Conservation (phyloP, 2,113 vertebrate genomes). For the Leucosticte australis region DNA sequence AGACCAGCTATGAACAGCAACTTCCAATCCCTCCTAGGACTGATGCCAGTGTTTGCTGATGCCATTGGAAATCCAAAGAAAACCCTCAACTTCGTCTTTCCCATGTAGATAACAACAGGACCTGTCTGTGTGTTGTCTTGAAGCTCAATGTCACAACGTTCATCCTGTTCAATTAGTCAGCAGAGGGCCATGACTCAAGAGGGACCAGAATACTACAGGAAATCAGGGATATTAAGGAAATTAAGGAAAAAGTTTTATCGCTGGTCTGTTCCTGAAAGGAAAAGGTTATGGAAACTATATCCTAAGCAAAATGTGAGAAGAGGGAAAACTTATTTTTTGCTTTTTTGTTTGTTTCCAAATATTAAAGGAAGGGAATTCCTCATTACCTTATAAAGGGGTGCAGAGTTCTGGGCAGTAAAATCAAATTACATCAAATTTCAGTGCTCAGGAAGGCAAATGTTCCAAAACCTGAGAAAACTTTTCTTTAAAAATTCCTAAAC, state of each 20-base stretch:
- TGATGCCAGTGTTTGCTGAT: not conserved
- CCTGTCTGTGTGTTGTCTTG: no score
- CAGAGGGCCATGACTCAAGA: not conserved
- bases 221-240: not conserved
- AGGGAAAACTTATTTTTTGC: rapidly evolving
- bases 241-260: not conserved
- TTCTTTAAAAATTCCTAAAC: not conserved
- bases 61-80: rapidly evolving
- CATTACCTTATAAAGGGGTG: not conserved
- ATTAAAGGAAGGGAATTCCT: not conserved
- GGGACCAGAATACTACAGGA: not conserved
- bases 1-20: not conserved
- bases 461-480: not conserved
- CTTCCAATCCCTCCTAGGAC: not conserved
- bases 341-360: not conserved
- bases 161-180: not conserved
- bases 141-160: rapidly evolving
- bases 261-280: not conserved
- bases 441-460: not conserved
- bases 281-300: not conserved
- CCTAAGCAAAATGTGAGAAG: not conserved
- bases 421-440: rapidly evolving
- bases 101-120: not conserved
- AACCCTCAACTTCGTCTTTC: not conserved
- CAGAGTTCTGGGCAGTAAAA: not conserved